phyloP scores from a whole-genome alignment of 64 coral and sea anemone genomes.

The Porites lutea region DNA sequence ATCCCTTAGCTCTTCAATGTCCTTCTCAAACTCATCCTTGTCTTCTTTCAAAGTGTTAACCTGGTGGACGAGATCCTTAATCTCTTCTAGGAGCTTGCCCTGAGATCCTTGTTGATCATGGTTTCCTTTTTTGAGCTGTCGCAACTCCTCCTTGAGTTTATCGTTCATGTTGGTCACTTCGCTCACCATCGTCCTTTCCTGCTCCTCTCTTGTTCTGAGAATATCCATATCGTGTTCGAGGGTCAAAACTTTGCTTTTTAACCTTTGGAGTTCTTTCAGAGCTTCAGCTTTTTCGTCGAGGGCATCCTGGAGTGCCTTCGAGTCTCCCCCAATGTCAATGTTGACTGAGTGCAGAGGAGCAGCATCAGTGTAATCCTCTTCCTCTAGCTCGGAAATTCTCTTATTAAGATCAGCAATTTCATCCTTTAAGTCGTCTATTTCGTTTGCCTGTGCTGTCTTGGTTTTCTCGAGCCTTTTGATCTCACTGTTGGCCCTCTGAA shows the following conservation, averaged over 20 bases:
- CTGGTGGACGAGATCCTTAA: slow-evolving; percentile 42
- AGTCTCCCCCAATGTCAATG: slow-evolving; percentile 52
- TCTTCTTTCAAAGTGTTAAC: slow-evolving; percentile 71
- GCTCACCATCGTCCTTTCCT: slow-evolving; percentile 50
- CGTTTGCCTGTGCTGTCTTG: slow-evolving; percentile 39
- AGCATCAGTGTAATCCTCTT: slow-evolving; percentile 32
- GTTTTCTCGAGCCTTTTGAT: slow-evolving; percentile 62
- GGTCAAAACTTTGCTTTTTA: slow-evolving; percentile 82
- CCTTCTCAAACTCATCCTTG: slow-evolving; percentile 67
- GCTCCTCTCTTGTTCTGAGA: slow-evolving; percentile 61
- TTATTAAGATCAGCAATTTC: slow-evolving; percentile 65
- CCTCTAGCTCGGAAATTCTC: slow-evolving; percentile 72
- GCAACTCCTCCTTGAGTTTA: slow-evolving; percentile 79
- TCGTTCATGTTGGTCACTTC: slow-evolving; percentile 92
- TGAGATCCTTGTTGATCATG: slow-evolving; percentile 83
- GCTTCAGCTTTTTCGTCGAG: slow-evolving; percentile 54
- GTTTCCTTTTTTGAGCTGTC: slow-evolving; percentile 74
- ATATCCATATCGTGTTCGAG: slow-evolving; percentile 81
- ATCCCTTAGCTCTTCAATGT: slow-evolving; percentile 74
- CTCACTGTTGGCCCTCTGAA: slow-evolving; percentile 58
- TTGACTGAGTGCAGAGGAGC: slow-evolving; percentile 54
- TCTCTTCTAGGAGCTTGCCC: slow-evolving; percentile 60
- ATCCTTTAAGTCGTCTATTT: slow-evolving; percentile 75
- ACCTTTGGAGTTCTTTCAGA: slow-evolving; percentile 54
- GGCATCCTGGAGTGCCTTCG: slow-evolving; percentile 61